Percentiles rank a stretch among this genome's conserved stretches.
Evolutionary conservation across 2,888 invertebrate genomes (phyloP).

Genomic region (Xanthorhoe spadicearia): DNA sequence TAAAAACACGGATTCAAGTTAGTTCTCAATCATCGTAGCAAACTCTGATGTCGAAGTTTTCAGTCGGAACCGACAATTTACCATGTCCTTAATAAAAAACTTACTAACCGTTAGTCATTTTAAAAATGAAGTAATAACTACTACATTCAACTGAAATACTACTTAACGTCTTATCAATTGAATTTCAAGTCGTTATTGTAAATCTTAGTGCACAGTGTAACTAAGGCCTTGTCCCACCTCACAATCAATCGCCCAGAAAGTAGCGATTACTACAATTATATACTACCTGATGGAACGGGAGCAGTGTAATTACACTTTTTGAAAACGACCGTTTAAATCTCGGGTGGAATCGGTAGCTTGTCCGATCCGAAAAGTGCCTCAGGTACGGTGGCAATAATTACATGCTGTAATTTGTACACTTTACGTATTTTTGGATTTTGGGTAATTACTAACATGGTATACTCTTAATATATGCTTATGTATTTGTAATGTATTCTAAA

Average conservation of each 20-base stretch:
- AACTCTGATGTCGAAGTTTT: too few relatives aligned
- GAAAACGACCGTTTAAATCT: constrained; percentile 34
- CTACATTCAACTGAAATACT: too few relatives aligned
- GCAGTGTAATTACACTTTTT: constrained; percentile 30
- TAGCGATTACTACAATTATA: constrained; percentile 57
- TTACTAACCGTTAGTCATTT: too few relatives aligned
- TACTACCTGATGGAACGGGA: constrained; percentile 51
- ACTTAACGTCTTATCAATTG: too few relatives aligned
- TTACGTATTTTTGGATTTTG: constrained; percentile 3
- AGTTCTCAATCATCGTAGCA: too few relatives aligned
- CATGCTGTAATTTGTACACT: constrained; percentile 19
- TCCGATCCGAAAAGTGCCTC: constrained; percentile 29
- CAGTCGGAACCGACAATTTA: too few relatives aligned
- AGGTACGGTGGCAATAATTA: constrained; percentile 29
- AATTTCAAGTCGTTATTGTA: too few relatives aligned
- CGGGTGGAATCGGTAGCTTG: constrained; percentile 30
- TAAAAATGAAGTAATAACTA: too few relatives aligned
- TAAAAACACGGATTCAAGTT: too few relatives aligned
- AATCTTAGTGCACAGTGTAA: constrained; percentile 17
- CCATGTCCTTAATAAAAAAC: too few relatives aligned
- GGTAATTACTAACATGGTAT: not conserved
- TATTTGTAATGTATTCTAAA: not conserved
- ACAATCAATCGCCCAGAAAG: constrained; percentile 70
- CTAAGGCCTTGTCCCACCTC: constrained; percentile 9
- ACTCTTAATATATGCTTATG: not conserved